Evolutionary conservation across 2,888 invertebrate genomes (phyloP).

Genomic region (Macrosiphum euphorbiae): DNA sequence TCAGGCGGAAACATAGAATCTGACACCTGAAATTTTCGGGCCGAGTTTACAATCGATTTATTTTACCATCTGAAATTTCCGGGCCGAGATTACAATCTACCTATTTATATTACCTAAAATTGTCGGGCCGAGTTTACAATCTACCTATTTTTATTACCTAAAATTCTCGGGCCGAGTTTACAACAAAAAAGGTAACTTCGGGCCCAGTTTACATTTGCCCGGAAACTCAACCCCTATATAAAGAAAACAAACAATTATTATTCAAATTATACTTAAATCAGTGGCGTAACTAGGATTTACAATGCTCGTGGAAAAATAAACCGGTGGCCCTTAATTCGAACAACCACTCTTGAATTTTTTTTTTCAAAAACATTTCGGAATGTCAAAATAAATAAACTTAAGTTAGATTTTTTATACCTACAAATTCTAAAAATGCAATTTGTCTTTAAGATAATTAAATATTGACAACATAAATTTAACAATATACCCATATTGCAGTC

Average conservation of each 20-base stretch:
- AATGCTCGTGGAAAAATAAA: not conserved
- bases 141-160: too few species aligned
- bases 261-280: not conserved
- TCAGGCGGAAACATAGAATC: too few species aligned
- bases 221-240: not conserved
- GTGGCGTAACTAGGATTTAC: not conserved
- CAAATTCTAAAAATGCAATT: not conserved
- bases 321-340: not conserved
- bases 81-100: too few species aligned
- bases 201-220: too few species aligned
- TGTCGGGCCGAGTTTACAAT: too few species aligned
- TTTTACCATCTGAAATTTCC: too few species aligned
- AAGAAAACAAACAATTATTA: not conserved
- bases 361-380: not conserved
- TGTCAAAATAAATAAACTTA: not conserved
- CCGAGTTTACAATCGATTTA: too few species aligned
- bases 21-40: too few species aligned
- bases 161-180: too few species aligned
- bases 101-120: too few species aligned
- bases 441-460: not conserved
- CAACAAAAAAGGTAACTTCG: too few species aligned
- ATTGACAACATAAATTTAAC: not conserved
- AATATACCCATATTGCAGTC: not conserved
- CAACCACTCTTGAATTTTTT: not conserved
- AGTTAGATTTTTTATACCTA: not conserved